phyloP scores from a whole-genome alignment of 64 coral and sea anemone species.

The Stichodactyla helianthus region DNA sequence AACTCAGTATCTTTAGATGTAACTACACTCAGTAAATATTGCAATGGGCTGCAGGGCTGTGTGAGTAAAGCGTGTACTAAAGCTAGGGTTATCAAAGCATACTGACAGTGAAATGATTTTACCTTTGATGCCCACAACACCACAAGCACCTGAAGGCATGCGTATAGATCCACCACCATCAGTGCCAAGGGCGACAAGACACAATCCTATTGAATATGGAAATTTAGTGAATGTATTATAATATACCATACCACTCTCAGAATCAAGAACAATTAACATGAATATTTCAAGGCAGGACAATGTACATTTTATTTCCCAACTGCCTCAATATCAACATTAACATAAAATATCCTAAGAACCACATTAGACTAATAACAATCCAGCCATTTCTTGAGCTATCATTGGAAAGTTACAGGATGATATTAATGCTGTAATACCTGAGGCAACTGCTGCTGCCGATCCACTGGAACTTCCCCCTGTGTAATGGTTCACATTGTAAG shows the following conservation, averaged over 20 bases:
- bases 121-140: constrained; percentile 89
- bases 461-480: constrained; percentile 93
- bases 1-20: too few species aligned
- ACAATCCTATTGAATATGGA: constrained; percentile 58
- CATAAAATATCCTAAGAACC: too few species aligned
- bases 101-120: not conserved
- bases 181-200: constrained; percentile 63
- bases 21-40: too few species aligned
- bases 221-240: not conserved
- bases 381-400: too few species aligned
- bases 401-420: not conserved
- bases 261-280: not conserved
- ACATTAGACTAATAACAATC: too few species aligned
- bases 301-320: too few species aligned
- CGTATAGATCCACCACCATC: constrained; percentile 90
- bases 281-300: too few species aligned
- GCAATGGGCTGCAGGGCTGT: too few species aligned
- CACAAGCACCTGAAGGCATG: constrained; percentile 72
- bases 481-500: constrained; percentile 67
- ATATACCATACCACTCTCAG: not conserved
- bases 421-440: constrained; percentile 37
- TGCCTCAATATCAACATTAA: too few species aligned
- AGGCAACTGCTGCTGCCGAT: constrained; percentile 72
- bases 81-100: not conserved
- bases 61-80: not conserved